Evolutionary conservation across 2,888 invertebrate species (phyloP).

Genomic region (Steinernema hermaphroditum): DNA sequence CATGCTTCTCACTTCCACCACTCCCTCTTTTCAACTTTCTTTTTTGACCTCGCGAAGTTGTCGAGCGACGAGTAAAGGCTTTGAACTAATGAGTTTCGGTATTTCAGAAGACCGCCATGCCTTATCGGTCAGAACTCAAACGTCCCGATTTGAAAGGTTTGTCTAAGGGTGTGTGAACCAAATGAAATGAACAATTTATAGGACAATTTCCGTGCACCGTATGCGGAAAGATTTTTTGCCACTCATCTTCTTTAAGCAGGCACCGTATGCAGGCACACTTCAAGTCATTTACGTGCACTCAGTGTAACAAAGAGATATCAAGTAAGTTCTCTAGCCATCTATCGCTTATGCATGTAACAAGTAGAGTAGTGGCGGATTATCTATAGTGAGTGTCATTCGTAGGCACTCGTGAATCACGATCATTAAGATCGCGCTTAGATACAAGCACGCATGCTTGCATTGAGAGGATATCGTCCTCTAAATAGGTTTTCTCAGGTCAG

Average conservation of each 20-base stretch:
- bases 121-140: constrained; percentile 66
- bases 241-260: constrained; percentile 65
- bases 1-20: constrained; percentile 14
- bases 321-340: constrained; percentile 54
- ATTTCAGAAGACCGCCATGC: constrained; percentile 44
- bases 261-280: constrained; percentile 67
- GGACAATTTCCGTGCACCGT: constrained; percentile 65
- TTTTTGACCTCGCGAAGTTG: neutral
- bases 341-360: too few relatives aligned
- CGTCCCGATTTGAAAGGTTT: constrained; percentile 66
- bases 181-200: constrained; percentile 37
- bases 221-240: constrained; percentile 66
- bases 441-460: neutral
- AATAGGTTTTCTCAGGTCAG: constrained; percentile 25
- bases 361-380: too few relatives aligned
- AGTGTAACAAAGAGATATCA: constrained; percentile 65
- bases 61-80: neutral
- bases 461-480: constrained; percentile 3
- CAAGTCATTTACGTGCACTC: constrained; percentile 65
- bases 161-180: neutral
- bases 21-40: neutral
- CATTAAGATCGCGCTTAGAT: too few relatives aligned
- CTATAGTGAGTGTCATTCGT: too few relatives aligned
- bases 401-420: too few relatives aligned
- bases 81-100: neutral